phyloP scores from a whole-genome alignment of 1,140 invertebrate species.

The Apis florea region DNA sequence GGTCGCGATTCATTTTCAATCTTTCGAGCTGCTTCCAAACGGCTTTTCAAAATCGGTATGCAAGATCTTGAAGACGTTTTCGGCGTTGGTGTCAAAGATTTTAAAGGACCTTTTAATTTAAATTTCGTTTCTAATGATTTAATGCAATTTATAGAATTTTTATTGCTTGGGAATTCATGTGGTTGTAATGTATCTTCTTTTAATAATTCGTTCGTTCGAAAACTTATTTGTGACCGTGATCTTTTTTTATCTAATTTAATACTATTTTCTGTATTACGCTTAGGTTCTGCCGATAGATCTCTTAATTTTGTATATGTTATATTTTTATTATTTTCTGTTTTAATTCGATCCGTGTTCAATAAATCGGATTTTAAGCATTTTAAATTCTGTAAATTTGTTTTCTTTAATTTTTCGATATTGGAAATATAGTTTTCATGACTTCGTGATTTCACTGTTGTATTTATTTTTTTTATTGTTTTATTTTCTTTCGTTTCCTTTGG shows the following conservation, averaged over 20 bases:
- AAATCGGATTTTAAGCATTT: slow-evolving; percentile 22
- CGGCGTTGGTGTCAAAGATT: not conserved
- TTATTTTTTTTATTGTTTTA: not conserved
- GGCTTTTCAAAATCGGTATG: slow-evolving; percentile 66
- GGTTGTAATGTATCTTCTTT: not conserved
- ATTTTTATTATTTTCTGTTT: not conserved
- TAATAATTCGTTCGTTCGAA: slow-evolving; percentile 4
- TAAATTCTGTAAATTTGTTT: not conserved
- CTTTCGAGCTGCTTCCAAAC: slow-evolving; percentile 48
- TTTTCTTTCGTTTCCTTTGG: not conserved
- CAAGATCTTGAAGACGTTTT: slow-evolving; percentile 61
- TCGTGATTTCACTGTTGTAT: not conserved
- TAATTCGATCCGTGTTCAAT: not conserved
- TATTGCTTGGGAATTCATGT: not conserved
- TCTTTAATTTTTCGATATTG: slow-evolving; percentile 1
- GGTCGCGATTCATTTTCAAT: slow-evolving; percentile 34
- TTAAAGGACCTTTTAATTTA: not conserved
- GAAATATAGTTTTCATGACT: slow-evolving; percentile 13
- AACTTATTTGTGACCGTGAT: slow-evolving; percentile 45
- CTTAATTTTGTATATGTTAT: not conserved
- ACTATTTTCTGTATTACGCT: not conserved
- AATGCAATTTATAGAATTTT: not conserved
- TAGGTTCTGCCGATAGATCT: slow-evolving; percentile 11
- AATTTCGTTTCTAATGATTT: slow-evolving; percentile 12
- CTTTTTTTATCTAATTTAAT: slow-evolving; percentile 29